Base-by-base conservation (phyloP, 1,140 invertebrate genomes). In the Venustaconcha ellipsiformis region DNA sequence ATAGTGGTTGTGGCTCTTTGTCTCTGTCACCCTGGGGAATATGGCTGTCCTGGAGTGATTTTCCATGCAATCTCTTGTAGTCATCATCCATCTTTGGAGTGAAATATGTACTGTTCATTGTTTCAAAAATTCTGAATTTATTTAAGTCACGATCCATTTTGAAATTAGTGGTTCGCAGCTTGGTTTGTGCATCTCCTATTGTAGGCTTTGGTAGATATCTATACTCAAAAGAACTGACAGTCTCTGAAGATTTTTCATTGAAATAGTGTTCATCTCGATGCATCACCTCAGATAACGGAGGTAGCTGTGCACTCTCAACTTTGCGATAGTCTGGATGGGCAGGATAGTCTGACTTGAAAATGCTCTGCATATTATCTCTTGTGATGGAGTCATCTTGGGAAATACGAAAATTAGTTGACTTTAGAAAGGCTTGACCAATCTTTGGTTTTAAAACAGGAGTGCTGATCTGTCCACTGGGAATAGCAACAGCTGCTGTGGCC, bases 111-210 rank as follows among this genome's bases (percentile, higher is more conserved):
- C 83, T 80, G 67, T 87, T 81, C 18, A 85, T 86, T 13, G 87
- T 87, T 13, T 82, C 65, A 70, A 84, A 87, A 14, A 70, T 71
- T 64, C 87, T 76, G 15, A 87, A 75, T 80, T 88, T 86, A 55
- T 57, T 84, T 17, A 83, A 60, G 64, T 88, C 87, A 59, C 72
- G 70, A 66, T 88, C 87, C 84, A 87, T 86, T 70, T 87, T 88
- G 69, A 87, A 88, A 76, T 88, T 88, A 17, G 87, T 88, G 30
- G 66, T 56, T 59, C 84, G 63, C n/a, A 87, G 73, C 66, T 82
- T 86, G 68, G 78, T 79, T 56, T 84, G 81, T 3, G 76, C 73
- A 70, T 83, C 79, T 67, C 78, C 70, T 58, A 85, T 74, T 17
- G 83, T 80, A 4, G 81, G 80, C 60, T 86, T 83, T 15, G 76